phyloP scores from a whole-genome alignment of 2,113 vertebrate species.

The Gadus macrocephalus region DNA sequence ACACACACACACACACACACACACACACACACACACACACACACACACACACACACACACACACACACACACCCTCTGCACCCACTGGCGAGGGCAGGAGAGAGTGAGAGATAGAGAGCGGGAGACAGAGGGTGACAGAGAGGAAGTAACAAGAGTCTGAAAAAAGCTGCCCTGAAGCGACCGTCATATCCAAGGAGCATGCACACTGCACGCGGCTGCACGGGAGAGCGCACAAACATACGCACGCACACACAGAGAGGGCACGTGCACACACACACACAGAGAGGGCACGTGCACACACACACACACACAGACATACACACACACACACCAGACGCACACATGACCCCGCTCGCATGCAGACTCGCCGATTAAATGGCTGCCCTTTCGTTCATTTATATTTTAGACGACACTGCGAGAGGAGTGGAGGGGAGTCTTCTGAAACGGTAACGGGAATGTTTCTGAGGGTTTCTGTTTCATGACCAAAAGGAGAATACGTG shows the following conservation, averaged over 20 bases:
- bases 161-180: constrained; percentile 52
- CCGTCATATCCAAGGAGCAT: constrained; percentile 24
- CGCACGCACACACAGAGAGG: neutral
- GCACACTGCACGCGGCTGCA: neutral
- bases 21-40: neutral
- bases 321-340: constrained; percentile 3
- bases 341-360: neutral
- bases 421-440: too few species aligned
- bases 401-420: too few species aligned
- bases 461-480: too few species aligned
- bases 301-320: too few species aligned
- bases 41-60: neutral
- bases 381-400: neutral
- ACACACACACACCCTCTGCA: neutral
- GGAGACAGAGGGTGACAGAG: constrained; percentile 46
- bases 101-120: constrained; percentile 17
- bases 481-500: too few species aligned
- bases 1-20: neutral
- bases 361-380: neutral
- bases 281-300: neutral
- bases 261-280: constrained; percentile 6
- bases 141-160: constrained; percentile 55
- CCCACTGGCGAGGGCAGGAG: constrained; percentile 16
- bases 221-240: constrained; percentile 4
- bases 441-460: too few species aligned